Evolutionary conservation across 2,888 invertebrate species (phyloP), one percentile per base, ranked within the genome.

Genomic region (Ochlodes sylvanus): DNA sequence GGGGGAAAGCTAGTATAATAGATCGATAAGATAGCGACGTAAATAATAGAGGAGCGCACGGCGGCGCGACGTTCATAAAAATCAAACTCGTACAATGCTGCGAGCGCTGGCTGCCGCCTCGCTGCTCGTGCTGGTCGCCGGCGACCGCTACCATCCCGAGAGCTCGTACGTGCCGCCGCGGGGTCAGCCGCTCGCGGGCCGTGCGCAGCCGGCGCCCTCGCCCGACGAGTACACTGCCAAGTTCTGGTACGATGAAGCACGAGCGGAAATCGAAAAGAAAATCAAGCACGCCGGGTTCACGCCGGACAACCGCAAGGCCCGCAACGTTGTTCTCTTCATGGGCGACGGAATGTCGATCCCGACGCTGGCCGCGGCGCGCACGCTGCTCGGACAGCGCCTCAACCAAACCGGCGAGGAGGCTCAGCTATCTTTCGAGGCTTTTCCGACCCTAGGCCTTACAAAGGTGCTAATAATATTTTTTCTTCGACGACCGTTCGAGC

Each of bases 261-360:
- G 86, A 61, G 80, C 82, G 5, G 88, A 79, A 2, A 82, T 95
- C 38, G 27, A 32, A 14, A 54, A n/a, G 27, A 10, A 77, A 82
- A 58, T 89, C 92, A 69, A 7, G 74, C 77, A 56, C 89, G 93
- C 65, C 74, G 87, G 69, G 76, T 79, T 38, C 83, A n/a, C 82
- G 64, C 69, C 52, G 56, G 27, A 54, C 66, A 34, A 65, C 62
- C 41, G 64, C 19, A 19, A 14, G 6, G 88, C 85, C 42, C 80
- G 82, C 57, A 96, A 96, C 84, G 87, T 96, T 9, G 95, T 97
- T 57, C 88, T 97, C 81, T 96, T 96, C 82, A 83, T 97, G 69
- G 97, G 96, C 7, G 97, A 97, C 83, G 97, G 96, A 44, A 96
- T 97, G 96, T 95, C 96, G 17, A 85, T 96, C 62, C 92, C 96